Base-by-base conservation (phyloP, 2,113 vertebrate genomes). In the Meriones unguiculatus region DNA sequence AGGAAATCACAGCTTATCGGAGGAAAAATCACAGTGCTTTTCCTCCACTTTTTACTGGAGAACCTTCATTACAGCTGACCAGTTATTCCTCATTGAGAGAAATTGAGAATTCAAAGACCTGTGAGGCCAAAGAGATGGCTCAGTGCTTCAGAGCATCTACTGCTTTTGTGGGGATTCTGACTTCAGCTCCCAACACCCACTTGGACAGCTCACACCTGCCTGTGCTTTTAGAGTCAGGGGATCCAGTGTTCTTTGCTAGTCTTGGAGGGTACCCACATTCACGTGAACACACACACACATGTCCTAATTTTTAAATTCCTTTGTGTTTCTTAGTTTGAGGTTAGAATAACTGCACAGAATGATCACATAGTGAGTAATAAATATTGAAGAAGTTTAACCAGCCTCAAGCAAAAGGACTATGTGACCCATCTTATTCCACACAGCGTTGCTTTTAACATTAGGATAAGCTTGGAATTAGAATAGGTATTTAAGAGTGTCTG, bases 401-500 rank as follows among this genome's bases (percentile, higher is more conserved):
- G n/a, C 69, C 62, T 24, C n/a, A 91, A 75, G n/a, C 14, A 89
- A 54, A 87, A 77, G 35, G 54, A 59, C 69, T 89, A 72, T 84
- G 41, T 86, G 50, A 94, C 14, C 17, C 3, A 32, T 28, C 77
- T 75, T 46, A 76, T 82, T 94, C 93, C 30, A 54, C 89, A 82
- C 8, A 18, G 13, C 6, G 25, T 87, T 76, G n/a, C 62, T 50
- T 59, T 94, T 96, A 95, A 85, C 46, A 35, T 41, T 32, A 0
- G 62, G 50, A 87, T 96, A 70, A 89, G 35, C 69, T 86, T 82
- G 87, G 89, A 70, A 38, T 46, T 46, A 46, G 46, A 46, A 46
- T 46, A 82, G 76, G 22, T 69, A 52, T 70, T 88, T 93, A 85
- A 81, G 65, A 41, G n/a, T 11, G 28, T 88, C 91, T 92, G 35